phyloP scores from a whole-genome alignment of 2,113 vertebrate genomes.

The Pangasianodon hypophthalmus region DNA sequence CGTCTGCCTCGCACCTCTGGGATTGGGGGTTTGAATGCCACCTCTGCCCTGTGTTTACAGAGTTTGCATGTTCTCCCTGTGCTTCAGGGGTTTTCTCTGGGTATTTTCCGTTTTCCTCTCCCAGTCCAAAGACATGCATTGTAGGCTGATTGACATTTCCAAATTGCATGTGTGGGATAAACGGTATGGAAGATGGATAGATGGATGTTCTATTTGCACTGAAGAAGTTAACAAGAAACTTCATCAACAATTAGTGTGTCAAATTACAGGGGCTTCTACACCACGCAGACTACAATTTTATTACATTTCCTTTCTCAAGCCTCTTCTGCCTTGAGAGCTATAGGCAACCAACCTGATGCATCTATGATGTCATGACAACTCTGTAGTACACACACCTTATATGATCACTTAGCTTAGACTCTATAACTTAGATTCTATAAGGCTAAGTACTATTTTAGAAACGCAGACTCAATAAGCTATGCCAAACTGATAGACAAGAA shows the following conservation, averaged over 20 bases:
- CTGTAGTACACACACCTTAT: neutral
- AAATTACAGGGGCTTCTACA: neutral
- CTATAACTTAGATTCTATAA: neutral
- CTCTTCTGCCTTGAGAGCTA: neutral
- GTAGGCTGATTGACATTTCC: neutral
- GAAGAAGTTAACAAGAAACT: neutral
- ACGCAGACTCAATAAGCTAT: neutral
- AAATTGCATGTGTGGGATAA: too few relatives aligned
- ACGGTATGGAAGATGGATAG: too few relatives aligned
- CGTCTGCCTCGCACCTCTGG: too few relatives aligned
- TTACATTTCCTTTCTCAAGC: neutral
- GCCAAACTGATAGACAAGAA: neutral
- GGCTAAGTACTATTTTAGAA: neutral
- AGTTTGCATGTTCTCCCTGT: neutral
- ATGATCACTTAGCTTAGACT: neutral
- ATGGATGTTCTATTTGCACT: neutral
- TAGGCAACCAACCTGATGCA: neutral
- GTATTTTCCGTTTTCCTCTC: neutral
- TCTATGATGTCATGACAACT: neutral
- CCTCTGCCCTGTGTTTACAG: neutral
- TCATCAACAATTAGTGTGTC: neutral
- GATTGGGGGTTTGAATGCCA: too few relatives aligned
- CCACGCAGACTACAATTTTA: neutral
- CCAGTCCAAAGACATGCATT: neutral
- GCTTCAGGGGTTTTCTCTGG: neutral